Conservation (phyloP, 2,113 vertebrate species). For the Ceyx cyanopectus region DNA sequence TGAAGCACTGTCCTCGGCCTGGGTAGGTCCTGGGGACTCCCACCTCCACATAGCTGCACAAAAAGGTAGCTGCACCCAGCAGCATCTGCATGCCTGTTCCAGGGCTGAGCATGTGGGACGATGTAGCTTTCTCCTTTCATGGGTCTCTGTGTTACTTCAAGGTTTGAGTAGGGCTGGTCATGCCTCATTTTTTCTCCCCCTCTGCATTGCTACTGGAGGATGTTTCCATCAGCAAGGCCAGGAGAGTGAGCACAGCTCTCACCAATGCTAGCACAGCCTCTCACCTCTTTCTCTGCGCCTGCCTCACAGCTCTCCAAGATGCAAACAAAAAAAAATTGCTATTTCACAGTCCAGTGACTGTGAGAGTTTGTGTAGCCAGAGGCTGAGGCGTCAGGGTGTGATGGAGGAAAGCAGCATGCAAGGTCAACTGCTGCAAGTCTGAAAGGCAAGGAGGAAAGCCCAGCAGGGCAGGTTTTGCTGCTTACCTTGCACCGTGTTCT, state of each 20-base stretch:
- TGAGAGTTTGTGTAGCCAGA: neutral
- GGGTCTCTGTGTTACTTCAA: neutral
- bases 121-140: neutral
- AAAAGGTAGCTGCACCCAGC: neutral
- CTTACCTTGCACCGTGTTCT: fast-evolving
- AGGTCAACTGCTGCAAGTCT: neutral
- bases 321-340: neutral
- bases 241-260: neutral
- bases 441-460: neutral
- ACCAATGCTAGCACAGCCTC: neutral
- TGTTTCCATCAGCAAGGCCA: neutral
- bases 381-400: neutral
- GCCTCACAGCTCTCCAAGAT: neutral
- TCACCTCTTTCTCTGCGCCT: neutral
- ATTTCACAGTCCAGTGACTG: conserved; percentile 46
- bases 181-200: neutral
- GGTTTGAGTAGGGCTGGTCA: fast-evolving
- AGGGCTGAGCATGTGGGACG: fast-evolving
- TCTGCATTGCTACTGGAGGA: neutral
- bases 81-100: neutral
- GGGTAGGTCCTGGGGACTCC: neutral
- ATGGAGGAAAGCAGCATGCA: neutral
- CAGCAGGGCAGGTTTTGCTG: neutral
- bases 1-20: neutral
- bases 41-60: neutral